phyloP scores from a whole-genome alignment of 1,140 invertebrate genomes.

The Homarus americanus region DNA sequence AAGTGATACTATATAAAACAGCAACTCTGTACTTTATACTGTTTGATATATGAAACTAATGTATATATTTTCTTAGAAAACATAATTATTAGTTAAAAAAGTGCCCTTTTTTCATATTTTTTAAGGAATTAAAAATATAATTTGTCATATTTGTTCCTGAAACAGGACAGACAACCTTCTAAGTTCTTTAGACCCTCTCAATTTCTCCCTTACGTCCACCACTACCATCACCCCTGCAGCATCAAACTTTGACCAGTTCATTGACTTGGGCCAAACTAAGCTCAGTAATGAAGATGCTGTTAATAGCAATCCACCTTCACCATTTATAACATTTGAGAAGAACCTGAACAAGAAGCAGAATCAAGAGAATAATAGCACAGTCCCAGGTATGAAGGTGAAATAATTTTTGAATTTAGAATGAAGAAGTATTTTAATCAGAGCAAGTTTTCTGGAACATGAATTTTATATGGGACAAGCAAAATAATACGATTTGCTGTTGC shows the following conservation, averaged over 20 bases:
- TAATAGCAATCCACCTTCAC: conserved; percentile 74
- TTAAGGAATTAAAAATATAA: background rate
- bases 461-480: too few species aligned
- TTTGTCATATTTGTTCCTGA: conserved; percentile 22
- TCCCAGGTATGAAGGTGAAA: conserved; percentile 61
- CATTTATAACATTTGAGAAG: conserved; percentile 74
- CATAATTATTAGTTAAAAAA: too few species aligned
- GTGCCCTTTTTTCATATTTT: background rate
- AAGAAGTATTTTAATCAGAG: too few species aligned
- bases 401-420: background rate
- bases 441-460: too few species aligned
- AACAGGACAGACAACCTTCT: conserved; percentile 67
- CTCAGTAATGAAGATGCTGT: conserved; percentile 74
- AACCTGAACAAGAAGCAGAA: conserved; percentile 74
- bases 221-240: conserved; percentile 58
- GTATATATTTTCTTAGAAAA: too few species aligned
- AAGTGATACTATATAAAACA: too few species aligned
- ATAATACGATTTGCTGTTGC: too few species aligned
- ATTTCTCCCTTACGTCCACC: conserved; percentile 45
- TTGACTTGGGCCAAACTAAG: conserved; percentile 73
- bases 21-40: too few species aligned
- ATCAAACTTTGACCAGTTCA: conserved; percentile 74
- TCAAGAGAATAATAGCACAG: conserved; percentile 66
- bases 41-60: too few species aligned
- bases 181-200: conserved; percentile 73